Percentiles rank a stretch among this genome's conserved stretches.
These are phyloP conservation scores for Tiliqua scincoides DNA, from an alignment of 2,113 vertebrate species.

Conservation along the genomic window DNA sequence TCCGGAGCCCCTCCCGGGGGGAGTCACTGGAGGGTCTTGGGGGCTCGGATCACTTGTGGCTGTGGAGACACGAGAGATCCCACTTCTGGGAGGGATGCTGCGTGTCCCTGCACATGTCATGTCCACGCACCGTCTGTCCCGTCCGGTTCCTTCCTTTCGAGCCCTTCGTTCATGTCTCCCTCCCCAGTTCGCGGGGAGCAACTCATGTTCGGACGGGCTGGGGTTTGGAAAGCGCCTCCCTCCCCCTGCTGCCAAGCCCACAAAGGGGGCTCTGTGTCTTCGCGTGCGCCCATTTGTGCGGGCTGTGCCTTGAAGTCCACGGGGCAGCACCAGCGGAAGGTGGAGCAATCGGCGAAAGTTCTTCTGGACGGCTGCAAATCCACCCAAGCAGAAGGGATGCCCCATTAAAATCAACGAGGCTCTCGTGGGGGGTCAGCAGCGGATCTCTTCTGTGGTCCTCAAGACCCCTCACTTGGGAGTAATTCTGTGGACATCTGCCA, in stretches of 20 bases:
- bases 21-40: rapidly evolving
- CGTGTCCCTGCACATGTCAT: no score
- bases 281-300: background rate
- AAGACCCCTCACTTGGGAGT: background rate
- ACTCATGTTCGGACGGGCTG: background rate
- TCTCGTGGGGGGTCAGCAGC: no score
- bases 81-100: no score
- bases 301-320: background rate
- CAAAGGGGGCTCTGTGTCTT: background rate
- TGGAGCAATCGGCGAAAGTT: background rate
- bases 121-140: no score
- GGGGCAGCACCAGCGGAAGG: background rate
- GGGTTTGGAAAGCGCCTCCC: no score
- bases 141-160: background rate
- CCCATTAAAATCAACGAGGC: background rate
- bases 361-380: background rate
- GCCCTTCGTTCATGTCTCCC: background rate
- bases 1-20: background rate
- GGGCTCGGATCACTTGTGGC: background rate
- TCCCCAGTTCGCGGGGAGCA: background rate
- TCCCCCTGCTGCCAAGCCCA: background rate
- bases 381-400: background rate
- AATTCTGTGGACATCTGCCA: background rate
- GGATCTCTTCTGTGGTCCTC: background rate
- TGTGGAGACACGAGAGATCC: no score